Evolutionary conservation across 2,113 vertebrate genomes (phyloP), one percentile per base, ranked within the genome.

Genomic region (Thamnophis sirtalis): DNA sequence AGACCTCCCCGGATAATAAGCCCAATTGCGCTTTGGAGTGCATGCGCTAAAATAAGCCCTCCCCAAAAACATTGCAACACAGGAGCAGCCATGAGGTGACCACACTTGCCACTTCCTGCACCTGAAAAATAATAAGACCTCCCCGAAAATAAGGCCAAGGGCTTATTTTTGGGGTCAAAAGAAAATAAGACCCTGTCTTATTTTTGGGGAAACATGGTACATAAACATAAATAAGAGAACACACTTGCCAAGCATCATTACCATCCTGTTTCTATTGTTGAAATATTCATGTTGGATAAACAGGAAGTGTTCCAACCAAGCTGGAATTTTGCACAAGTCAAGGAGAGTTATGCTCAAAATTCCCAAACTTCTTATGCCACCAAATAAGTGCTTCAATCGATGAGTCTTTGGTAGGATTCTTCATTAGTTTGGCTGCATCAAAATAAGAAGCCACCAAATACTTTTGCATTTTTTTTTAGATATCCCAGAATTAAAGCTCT

Each of bases 341-440:
- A 38, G 15, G n/a, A 80, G 33, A 80, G 15, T 0, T 80, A 38
- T 19, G 68, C 33, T 15, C 17, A 17, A 73, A 96, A 91, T 58
- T 19, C 89, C 24, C 92, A 89, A 93, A 91, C 88, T 96, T 95
- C 95, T 97, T 94, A 96, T 94, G 87, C 60, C 26, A 86, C 85
- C 33, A 89, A 95, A 56, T 93, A 85, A 95, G 91, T 91, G 93
- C 90, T 94, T 68, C 92, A 96, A 87, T 94, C 86, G 56, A 87
- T 95, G 84, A 90, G 94, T 88, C 96, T 94, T 90, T 89, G 93
- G 94, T 85, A 95, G 94, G 93, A 97, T 97, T 92, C 90, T 96
- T 94, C 95, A 92, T 26, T 88, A 95, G 94, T 95, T 94, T 97
- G 96, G 93, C 93, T 51, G 95, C 92, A 95, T 91, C 95, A 91